Evolutionary conservation across 2,888 invertebrate genomes (phyloP), one percentile per base, ranked within the genome.

Genomic region (Netelia inedita): DNA sequence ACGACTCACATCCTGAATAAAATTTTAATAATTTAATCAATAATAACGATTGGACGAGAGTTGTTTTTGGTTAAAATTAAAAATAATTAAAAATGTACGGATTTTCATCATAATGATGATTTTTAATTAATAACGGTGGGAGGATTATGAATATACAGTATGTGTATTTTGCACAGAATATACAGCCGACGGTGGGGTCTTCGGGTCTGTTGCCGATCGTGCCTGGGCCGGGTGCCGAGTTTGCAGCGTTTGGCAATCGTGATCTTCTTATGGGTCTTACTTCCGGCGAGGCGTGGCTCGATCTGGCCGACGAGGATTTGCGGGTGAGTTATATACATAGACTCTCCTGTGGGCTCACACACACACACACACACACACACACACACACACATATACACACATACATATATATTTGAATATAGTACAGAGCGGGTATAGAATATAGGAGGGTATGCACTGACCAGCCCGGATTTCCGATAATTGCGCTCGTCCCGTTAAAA

Each of bases 251-350:
- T 93, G 96, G 97, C 1, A 96, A 96, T 87, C 95, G 97, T 89
- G 97, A 98, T 94, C 95, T 98, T 59, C 94, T 98, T 84, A 97
- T 98, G 92, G 97, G 98, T 79, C 95, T 98, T 55, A 98, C 98
- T 68, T 96, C 97, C 73, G 95, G 95, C 94, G 93, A 95, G 93
- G 95, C 95, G 35, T 95, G 95, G 92, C 89, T 94, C 75, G 94
- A 94, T 85, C 92, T 94, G 46, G 94, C 92, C 83, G 94, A 94
- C 75, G 93, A 94, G 53, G 94, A 94, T 88, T 85, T 92, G 78
- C 89, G 91, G 90, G 93, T 93, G 87, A 89, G 86, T 66, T 50
- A 72, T 9, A 19, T 59, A 59, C 57, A 59, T 59, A 21, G 21
- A 59, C 57, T 59, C 57, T n/a, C 21, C 57, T 59, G n/a, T 53